Percentiles rank a stretch among this genome's conserved stretches.
Evolutionary conservation across 2,888 invertebrate genomes (phyloP).

Genomic region (Lepidonotus clava): DNA sequence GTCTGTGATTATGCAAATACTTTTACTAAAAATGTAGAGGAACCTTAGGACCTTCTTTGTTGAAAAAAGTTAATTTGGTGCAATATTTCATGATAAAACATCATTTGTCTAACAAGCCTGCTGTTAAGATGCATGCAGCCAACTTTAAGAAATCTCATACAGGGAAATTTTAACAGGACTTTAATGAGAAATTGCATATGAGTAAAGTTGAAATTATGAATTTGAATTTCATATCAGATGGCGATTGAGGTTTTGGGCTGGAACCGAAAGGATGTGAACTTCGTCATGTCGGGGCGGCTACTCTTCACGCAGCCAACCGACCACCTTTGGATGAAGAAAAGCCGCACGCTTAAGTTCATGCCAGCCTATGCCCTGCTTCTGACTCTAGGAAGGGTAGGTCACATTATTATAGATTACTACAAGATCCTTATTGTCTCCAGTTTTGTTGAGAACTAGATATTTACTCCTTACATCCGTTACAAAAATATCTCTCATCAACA

Average conservation of each 20-base stretch:
- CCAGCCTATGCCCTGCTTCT: conserved; percentile 94
- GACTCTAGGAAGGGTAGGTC: conserved; percentile 91
- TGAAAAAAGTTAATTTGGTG: no score
- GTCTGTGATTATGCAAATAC: no score
- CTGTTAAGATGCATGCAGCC: no score
- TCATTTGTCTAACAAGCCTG: no score
- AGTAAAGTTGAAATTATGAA: neutral
- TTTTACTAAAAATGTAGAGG: no score
- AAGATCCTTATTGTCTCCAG: neutral
- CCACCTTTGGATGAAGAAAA: conserved; percentile 84
- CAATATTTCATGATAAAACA: no score
- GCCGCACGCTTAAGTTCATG: conserved; percentile 83
- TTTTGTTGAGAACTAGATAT: no score
- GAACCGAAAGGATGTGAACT: conserved; percentile 90
- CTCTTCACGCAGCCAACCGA: conserved; percentile 94
- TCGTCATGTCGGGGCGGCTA: conserved; percentile 93
- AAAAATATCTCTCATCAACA: no score
- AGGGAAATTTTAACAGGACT: neutral
- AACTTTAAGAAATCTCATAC: no score
- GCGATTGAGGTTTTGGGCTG: conserved; percentile 96
- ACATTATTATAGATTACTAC: no score
- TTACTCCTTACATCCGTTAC: no score
- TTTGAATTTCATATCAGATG: conserved; percentile 82
- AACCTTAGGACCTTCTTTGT: no score
- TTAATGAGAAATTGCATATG: neutral